phyloP scores from a whole-genome alignment of 2,113 vertebrate species.

The Scytalopus superciliaris region DNA sequence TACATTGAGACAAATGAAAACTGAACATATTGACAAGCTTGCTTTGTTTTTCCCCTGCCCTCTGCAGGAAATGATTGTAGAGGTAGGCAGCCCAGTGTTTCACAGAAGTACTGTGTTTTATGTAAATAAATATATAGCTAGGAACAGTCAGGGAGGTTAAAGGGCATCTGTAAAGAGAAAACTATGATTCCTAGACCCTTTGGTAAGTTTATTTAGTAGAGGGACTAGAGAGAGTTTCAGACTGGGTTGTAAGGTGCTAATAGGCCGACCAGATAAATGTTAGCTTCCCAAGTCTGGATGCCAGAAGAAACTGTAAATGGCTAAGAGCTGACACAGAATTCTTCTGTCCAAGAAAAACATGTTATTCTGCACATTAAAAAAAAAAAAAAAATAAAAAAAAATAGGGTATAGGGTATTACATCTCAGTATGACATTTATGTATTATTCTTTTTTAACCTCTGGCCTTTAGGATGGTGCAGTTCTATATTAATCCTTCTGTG shows the following conservation, averaged over 20 bases:
- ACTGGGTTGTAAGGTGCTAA: slow-evolving; percentile 63
- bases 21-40: background rate
- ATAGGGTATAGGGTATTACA: background rate
- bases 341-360: slow-evolving; percentile 48
- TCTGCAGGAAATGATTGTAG: background rate
- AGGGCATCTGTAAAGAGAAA: slow-evolving; percentile 55
- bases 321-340: slow-evolving; percentile 30
- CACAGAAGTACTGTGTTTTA: background rate
- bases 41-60: rapidly evolving
- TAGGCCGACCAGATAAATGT: slow-evolving; percentile 66
- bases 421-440: background rate
- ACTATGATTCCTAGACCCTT: slow-evolving; percentile 28
- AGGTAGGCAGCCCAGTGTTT: background rate
- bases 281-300: slow-evolving; percentile 57
- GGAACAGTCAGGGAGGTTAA: slow-evolving; percentile 16
- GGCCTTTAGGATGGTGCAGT: background rate
- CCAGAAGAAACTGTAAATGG: slow-evolving; percentile 64
- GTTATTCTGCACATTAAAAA: background rate
- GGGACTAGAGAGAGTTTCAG: slow-evolving; percentile 22
- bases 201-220: slow-evolving; percentile 43
- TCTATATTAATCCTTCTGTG: background rate
- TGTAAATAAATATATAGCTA: slow-evolving; percentile 34
- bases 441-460: slow-evolving; percentile 9
- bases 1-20: background rate
- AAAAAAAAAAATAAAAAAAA: slow-evolving; percentile 35